These are phyloP conservation scores for Halisarca cf. caerulea DNA, from an alignment of 37 sponge, comb jelly and placozoan species.

Conservation along the genomic window DNA sequence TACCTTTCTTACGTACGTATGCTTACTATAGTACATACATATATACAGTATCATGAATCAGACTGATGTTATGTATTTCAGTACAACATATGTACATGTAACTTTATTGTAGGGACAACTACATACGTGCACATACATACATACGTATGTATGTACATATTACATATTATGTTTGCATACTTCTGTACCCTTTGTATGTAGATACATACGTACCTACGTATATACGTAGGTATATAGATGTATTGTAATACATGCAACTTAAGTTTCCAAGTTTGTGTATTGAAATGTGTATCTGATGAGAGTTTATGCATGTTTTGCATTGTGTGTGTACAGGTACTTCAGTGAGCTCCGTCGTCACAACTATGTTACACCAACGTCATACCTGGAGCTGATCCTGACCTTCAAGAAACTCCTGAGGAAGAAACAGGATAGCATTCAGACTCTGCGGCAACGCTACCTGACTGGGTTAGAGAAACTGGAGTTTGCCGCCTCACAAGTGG, in stretches of 20 bases:
- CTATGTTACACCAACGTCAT: conserved; percentile 98
- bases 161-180: too few species aligned
- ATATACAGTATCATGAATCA: too few species aligned
- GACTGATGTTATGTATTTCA: too few species aligned
- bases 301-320: not conserved
- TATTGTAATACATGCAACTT: not conserved
- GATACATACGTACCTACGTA: not conserved
- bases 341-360: conserved; percentile 86
- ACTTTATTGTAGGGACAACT: too few species aligned
- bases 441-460: conserved; percentile 77
- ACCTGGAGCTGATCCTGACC: conserved; percentile 95
- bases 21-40: too few species aligned
- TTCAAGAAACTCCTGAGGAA: conserved; percentile 82
- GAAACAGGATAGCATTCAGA: conserved; percentile 78
- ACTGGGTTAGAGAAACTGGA: conserved; percentile 92
- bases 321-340: conserved; percentile 77
- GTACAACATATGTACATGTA: too few species aligned
- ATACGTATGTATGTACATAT: too few species aligned
- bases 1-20: too few species aligned
- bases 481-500: conserved; percentile 97
- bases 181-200: not conserved
- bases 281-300: not conserved
- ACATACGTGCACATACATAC: too few species aligned
- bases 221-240: too few species aligned
- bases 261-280: conserved; percentile 7